Conservation (phyloP, 2,888 invertebrate species). For the Aphidius colemani region DNA sequence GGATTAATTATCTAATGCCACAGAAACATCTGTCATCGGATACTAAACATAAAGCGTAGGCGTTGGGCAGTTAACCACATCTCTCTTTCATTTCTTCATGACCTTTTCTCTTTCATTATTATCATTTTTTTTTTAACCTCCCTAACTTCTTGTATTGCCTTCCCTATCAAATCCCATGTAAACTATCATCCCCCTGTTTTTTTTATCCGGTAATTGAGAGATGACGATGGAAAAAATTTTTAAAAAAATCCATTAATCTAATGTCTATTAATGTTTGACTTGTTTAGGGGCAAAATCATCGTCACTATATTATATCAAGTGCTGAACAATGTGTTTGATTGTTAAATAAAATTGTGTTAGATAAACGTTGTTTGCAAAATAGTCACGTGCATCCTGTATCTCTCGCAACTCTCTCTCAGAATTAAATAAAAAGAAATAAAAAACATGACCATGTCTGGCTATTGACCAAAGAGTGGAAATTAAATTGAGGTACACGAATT, state of each 20-base stretch:
- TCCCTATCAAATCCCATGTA: constrained; percentile 2
- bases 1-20: constrained; percentile 59
- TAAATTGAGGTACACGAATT: constrained; percentile 31
- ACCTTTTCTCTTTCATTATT: no score
- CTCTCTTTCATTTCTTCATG: background rate
- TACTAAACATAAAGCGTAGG: constrained; percentile 12
- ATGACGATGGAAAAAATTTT: background rate
- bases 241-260: background rate
- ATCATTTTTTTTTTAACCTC: no score
- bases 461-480: constrained; percentile 18
- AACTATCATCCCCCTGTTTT: constrained; percentile 12
- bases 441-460: constrained; percentile 4
- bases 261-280: background rate
- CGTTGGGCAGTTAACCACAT: constrained; percentile 8
- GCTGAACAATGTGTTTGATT: background rate
- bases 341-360: constrained; percentile 29
- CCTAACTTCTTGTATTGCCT: background rate
- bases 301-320: no score
- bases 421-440: constrained; percentile 26
- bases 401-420: constrained; percentile 37
- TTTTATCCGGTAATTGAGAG: constrained; percentile 15
- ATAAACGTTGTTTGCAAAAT: constrained; percentile 48
- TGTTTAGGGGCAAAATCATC: constrained; percentile 7
- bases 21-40: constrained; percentile 56
- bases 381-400: constrained; percentile 54